These are phyloP conservation scores for Cladorhizidae sp. DNA, from an alignment of 37 sponge, comb jelly and placozoan species.

Conservation along the genomic window DNA sequence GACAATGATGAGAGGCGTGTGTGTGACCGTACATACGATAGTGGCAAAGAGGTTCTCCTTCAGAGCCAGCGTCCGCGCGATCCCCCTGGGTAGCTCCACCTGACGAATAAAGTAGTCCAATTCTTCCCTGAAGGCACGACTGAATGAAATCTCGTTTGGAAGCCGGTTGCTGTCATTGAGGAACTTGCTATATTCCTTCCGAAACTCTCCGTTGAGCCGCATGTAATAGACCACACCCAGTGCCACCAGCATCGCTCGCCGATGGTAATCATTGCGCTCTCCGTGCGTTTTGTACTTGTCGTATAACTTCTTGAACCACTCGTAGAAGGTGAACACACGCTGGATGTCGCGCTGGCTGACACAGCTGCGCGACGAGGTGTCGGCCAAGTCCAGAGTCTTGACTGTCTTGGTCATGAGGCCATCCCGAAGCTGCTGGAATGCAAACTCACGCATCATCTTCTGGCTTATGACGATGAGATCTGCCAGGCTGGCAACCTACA, in stretches of 20 bases:
- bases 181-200: constrained; percentile 34
- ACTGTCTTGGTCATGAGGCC: neutral
- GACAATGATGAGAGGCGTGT: constrained; percentile 90
- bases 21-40: constrained; percentile 77
- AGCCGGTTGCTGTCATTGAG: constrained; percentile 25
- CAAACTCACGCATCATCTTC: constrained; percentile 74
- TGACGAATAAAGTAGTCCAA: constrained; percentile 56
- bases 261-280: constrained; percentile 20
- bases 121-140: constrained; percentile 47
- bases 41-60: constrained; percentile 94
- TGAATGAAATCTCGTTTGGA: constrained; percentile 42
- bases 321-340: constrained; percentile 83
- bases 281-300: constrained; percentile 18
- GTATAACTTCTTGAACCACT: constrained; percentile 62
- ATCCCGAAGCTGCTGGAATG: constrained; percentile 49
- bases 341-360: constrained; percentile 88
- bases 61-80: constrained; percentile 86
- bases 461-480: constrained; percentile 75
- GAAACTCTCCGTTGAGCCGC: constrained; percentile 59
- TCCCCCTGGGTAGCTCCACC: constrained; percentile 80
- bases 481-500: constrained; percentile 53
- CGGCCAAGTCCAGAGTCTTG: neutral
- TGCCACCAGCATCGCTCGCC: constrained; percentile 70
- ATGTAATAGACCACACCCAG: constrained; percentile 91
- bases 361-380: constrained; percentile 61